Evolutionary conservation across 1,140 invertebrate species (phyloP).

Genomic region (Leucophenga varia): DNA sequence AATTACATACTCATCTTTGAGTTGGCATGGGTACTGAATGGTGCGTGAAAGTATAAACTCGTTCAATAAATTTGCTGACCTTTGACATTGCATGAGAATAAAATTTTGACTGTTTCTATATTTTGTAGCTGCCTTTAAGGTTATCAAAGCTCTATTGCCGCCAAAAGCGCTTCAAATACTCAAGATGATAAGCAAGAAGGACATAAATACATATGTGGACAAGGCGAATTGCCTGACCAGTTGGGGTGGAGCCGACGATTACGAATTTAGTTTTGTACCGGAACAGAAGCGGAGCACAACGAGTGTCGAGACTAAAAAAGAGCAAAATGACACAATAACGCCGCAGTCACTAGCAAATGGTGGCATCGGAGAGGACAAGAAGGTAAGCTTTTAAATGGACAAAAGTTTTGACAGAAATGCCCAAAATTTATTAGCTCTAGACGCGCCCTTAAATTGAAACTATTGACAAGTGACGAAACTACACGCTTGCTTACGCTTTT

Average conservation of each 20-base stretch:
- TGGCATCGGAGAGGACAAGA: slow-evolving; percentile 37
- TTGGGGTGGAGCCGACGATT: slow-evolving; percentile 86
- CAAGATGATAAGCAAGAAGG: slow-evolving; percentile 81
- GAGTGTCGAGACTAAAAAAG: not conserved
- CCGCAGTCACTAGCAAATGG: no score
- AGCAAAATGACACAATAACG: slow-evolving; percentile 15
- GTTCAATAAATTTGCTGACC: not conserved
- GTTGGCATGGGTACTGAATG: slow-evolving; percentile 92
- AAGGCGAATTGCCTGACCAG: slow-evolving; percentile 71
- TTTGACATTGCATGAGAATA: not conserved
- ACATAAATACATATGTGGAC: slow-evolving; percentile 75
- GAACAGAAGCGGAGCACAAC: slow-evolving; percentile 45
- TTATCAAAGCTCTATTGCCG: slow-evolving; percentile 87
- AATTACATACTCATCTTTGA: slow-evolving; percentile 92
- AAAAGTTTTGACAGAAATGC: not conserved
- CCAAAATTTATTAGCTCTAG: not conserved
- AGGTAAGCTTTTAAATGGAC: slow-evolving; percentile 34
- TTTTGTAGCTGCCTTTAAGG: slow-evolving; percentile 82
- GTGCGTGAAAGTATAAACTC: slow-evolving; percentile 62
- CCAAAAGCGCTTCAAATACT: slow-evolving; percentile 87
- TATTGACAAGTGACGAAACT: no score
- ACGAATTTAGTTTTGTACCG: slow-evolving; percentile 70
- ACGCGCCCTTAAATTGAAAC: no score
- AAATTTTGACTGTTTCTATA: slow-evolving; percentile 14
- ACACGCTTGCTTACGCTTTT: no score